Conservation (phyloP, 2,113 vertebrate genomes). For the Sciurus niger region DNA sequence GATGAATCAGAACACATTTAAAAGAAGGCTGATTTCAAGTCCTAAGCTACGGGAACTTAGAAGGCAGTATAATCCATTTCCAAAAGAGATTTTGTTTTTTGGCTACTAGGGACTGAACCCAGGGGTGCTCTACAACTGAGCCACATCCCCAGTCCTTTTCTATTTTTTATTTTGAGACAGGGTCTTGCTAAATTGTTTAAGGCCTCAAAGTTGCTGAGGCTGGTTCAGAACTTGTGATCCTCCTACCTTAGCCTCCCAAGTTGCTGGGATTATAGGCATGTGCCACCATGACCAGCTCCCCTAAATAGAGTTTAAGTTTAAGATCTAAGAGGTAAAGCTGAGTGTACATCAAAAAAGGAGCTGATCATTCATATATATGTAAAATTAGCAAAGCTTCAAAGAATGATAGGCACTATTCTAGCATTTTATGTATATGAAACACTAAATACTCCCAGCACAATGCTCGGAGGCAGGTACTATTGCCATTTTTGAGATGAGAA, state of each 20-base stretch:
- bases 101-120: too few species aligned
- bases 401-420: neutral
- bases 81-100: neutral
- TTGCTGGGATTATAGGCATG: too few species aligned
- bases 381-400: constrained; percentile 49
- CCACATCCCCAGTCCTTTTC: too few species aligned
- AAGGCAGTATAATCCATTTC: constrained; percentile 14
- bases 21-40: neutral
- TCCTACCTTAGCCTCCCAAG: too few species aligned
- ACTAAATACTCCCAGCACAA: neutral
- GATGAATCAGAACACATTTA: neutral
- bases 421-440: neutral
- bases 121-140: too few species aligned
- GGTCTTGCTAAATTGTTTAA: too few species aligned
- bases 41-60: neutral
- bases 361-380: neutral
- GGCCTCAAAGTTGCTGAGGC: too few species aligned
- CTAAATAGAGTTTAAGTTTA: constrained; percentile 39
- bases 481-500: too few species aligned
- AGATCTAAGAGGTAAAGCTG: neutral
- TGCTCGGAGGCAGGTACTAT: neutral
- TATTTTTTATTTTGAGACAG: too few species aligned
- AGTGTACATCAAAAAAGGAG: neutral
- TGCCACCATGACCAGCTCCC: too few species aligned
- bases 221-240: too few species aligned